Conservation (phyloP, 2,888 invertebrate genomes). For the Sinodicranocentrus sp. region DNA sequence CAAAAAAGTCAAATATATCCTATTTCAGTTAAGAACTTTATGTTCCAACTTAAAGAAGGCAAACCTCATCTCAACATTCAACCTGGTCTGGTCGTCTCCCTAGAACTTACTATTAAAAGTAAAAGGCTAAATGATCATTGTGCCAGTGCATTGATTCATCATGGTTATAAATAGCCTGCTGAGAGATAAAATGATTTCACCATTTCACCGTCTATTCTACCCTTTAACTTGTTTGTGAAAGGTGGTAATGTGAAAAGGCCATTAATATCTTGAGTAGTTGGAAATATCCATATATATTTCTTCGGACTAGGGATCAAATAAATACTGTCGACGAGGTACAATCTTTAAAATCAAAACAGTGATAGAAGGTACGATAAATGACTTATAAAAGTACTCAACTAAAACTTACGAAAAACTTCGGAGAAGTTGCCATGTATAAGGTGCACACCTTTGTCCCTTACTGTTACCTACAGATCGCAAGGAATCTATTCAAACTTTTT, state of each 20-base stretch:
- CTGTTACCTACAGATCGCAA: too few species aligned
- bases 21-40: background rate
- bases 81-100: too few species aligned
- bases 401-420: too few species aligned
- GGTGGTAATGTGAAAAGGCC: conserved; percentile 21
- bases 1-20: background rate
- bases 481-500: too few species aligned
- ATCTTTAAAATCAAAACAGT: conserved; percentile 22
- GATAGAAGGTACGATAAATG: background rate
- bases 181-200: conserved; percentile 44
- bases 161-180: conserved; percentile 39
- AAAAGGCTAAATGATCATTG: background rate
- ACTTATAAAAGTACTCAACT: too few species aligned
- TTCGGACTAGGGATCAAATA: too few species aligned
- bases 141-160: conserved; percentile 39
- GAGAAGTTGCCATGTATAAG: too few species aligned
- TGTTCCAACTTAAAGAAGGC: too few species aligned
- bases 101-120: conserved; percentile 2
- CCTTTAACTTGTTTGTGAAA: background rate
- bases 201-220: conserved; percentile 4
- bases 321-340: too few species aligned
- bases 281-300: too few species aligned
- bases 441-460: too few species aligned
- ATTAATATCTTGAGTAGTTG: conserved; percentile 6
- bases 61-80: too few species aligned